Base-by-base conservation (phyloP, 2,797 vertebrate species). In the Microtus californicus region DNA sequence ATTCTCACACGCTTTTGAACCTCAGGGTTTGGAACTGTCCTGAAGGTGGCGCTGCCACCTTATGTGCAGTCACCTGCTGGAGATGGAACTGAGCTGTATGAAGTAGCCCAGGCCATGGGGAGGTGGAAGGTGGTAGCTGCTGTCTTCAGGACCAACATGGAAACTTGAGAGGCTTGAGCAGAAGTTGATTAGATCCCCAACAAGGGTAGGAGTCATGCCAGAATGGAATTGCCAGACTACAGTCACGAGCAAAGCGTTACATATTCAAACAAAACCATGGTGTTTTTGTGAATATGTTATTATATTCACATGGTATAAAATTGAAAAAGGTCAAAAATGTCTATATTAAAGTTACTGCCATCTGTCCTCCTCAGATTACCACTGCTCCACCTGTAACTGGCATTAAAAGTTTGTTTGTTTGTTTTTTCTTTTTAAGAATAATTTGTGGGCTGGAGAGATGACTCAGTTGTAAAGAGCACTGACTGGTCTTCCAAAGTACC, bases 351-450 rank as follows among this genome's bases (percentile, higher is more conserved):
- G 21, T 90, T 25, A 29, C 34, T 73, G 43, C 27, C 74, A 48
- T 63, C 43, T 59, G 21, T 40, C 5, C 29, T n/a, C 74, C 29
- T 82, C 88, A 94, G 37, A 43, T 45, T 91, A 48, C 69, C 14
- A n/a, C 51, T 37, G 6, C 45, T 15, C 11, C 9, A 54, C 82
- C 73, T 74, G 0, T 61, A 94, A 51, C 2, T 29, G 67, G 5
- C 76, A 25, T 86, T 89, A 69, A 88, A 79, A 90, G 13, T 89
- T 63, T 85, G 31, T 79, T 93, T 69, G 54, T 54, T 56, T 17
- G 45, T 45, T 80, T 17, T 81, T 15, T 12, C 87, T 48, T 48
- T 89, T 94, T 83, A 88, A 61, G 91, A 93, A 89, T 93, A 65
- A 15, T 65, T 13, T 94, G 45, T 43, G 15, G 31, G 13, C 65